These are phyloP conservation scores for Lepus americanus DNA, from an alignment of 2,113 vertebrate species.

Conservation along the genomic window DNA sequence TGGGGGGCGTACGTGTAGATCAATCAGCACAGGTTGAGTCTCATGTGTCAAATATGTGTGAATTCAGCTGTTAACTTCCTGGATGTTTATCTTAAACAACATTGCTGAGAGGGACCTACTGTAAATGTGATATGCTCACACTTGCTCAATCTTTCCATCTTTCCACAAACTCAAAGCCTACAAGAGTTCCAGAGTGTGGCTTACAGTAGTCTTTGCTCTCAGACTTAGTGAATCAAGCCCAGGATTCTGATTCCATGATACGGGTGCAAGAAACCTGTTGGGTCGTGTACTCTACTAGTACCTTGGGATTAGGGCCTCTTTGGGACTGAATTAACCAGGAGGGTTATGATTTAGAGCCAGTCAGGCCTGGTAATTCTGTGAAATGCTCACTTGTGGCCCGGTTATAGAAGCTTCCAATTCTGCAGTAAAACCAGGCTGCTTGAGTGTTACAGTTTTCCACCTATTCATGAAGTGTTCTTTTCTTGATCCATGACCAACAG, in stretches of 20 bases:
- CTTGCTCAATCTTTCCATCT: constrained; percentile 67
- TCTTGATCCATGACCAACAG: constrained; percentile 61
- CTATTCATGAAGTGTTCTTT: constrained; percentile 62
- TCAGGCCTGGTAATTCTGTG: constrained; percentile 72
- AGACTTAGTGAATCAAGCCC: constrained; percentile 61
- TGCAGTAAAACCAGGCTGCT: constrained; percentile 68
- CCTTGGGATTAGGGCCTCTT: constrained; percentile 6
- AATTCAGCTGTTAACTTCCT: constrained; percentile 84
- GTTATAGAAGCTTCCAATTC: constrained; percentile 74
- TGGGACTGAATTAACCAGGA: constrained; percentile 39
- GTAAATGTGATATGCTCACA: constrained; percentile 80
- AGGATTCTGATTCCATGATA: constrained; percentile 45
- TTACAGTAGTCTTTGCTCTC: constrained; percentile 60
- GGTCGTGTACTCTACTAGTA: not conserved
- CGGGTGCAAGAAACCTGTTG: constrained; percentile 6
- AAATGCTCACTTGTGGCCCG: constrained; percentile 74
- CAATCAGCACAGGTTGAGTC: constrained; percentile 82
- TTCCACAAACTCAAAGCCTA: constrained; percentile 71
- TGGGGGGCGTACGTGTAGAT: constrained; percentile 82
- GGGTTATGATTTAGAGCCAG: constrained; percentile 62
- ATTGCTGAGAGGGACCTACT: constrained; percentile 83
- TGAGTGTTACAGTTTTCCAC: constrained; percentile 38
- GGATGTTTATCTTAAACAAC: constrained; percentile 83
- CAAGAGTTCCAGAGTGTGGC: constrained; percentile 70
- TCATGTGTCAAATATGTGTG: constrained; percentile 80